Conservation (phyloP, 2,888 invertebrate species). For the Epistrophe grossulariae region DNA sequence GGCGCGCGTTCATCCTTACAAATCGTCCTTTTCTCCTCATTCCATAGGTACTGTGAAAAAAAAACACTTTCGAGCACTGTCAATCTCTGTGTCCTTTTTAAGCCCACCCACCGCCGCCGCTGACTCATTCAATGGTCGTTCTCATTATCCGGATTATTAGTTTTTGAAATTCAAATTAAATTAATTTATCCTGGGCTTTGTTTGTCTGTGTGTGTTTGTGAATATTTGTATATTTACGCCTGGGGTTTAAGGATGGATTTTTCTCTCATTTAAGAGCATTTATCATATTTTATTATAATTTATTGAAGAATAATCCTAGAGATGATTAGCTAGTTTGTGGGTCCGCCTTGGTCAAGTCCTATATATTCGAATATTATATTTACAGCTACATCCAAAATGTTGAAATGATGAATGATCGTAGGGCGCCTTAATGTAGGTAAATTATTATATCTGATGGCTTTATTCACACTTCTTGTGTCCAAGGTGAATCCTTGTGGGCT, state of each 20-base stretch:
- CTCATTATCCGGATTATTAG: slow-evolving; percentile 68
- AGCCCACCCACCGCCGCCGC: no score
- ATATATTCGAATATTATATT: neutral
- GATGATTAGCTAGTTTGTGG: slow-evolving; percentile 51
- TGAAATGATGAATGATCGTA: slow-evolving; percentile 48
- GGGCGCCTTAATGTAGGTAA: slow-evolving; percentile 17
- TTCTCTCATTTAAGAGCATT: slow-evolving; percentile 19
- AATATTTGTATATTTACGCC: neutral
- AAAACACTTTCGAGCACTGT: neutral
- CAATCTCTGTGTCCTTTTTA: neutral
- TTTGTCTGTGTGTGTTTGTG: neutral
- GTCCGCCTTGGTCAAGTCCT: neutral
- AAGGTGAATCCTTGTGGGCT: slow-evolving; percentile 40
- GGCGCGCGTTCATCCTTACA: slow-evolving; percentile 9
- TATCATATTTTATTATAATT: slow-evolving; percentile 65
- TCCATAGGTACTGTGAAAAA: no score
- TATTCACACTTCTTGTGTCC: slow-evolving; percentile 43
- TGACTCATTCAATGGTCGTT: slow-evolving; percentile 38
- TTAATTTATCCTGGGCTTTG: slow-evolving; percentile 37
- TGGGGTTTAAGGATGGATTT: slow-evolving; percentile 7
- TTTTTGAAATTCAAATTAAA: slow-evolving; percentile 69
- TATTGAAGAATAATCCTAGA: slow-evolving; percentile 56
- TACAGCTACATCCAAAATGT: neutral
- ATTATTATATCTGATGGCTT: slow-evolving; percentile 31
- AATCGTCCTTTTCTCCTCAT: neutral